These are phyloP conservation scores for Temnothorax curvispinosus DNA, from an alignment of 1,140 invertebrate species.

Conservation along the genomic window DNA sequence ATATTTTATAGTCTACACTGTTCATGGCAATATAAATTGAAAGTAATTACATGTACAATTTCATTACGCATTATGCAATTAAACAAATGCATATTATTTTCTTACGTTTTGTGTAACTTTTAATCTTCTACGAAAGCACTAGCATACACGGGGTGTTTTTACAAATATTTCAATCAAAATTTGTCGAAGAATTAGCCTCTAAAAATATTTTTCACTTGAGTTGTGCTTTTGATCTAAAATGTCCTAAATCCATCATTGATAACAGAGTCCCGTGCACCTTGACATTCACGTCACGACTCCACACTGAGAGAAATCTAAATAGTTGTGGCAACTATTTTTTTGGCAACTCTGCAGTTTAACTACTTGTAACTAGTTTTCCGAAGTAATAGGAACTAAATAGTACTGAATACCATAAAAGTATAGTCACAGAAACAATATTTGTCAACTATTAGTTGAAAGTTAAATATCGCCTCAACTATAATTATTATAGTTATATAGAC, in stretches of 20 bases:
- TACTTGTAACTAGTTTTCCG: too few species aligned
- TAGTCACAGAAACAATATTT: too few species aligned
- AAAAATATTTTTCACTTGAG: background rate
- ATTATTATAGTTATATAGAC: too few species aligned
- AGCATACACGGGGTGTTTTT: background rate
- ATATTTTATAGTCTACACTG: background rate
- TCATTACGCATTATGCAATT: background rate
- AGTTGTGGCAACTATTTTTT: too few species aligned
- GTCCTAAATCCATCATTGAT: slow-evolving; percentile 11
- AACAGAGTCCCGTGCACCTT: background rate
- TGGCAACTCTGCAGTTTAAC: too few species aligned
- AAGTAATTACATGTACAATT: background rate
- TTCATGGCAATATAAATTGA: background rate
- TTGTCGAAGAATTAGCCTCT: background rate
- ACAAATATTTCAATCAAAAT: slow-evolving; percentile 1
- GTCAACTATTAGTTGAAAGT: too few species aligned
- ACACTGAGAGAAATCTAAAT: too few species aligned
- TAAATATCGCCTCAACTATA: too few species aligned
- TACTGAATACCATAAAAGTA: too few species aligned
- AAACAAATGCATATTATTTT: background rate
- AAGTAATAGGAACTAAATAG: too few species aligned
- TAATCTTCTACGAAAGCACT: background rate
- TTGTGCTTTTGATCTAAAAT: background rate
- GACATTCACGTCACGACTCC: background rate
- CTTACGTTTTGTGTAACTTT: background rate